Base-by-base conservation (phyloP, 2,888 invertebrate genomes). In the Mimachlamys varia region DNA sequence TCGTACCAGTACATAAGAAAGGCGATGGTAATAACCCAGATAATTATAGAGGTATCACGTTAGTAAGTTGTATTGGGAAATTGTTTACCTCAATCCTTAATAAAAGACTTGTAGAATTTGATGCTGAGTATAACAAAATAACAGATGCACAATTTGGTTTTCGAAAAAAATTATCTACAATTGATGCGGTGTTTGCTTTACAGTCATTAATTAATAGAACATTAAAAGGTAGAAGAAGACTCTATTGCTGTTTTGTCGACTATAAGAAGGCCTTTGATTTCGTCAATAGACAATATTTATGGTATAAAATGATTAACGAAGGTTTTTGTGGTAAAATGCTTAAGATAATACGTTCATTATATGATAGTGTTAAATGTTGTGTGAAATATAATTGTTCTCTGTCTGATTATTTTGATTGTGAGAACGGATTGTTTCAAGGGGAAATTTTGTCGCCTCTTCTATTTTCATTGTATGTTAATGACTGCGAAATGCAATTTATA, bases 121-220 rank as follows among this genome's bases (percentile, higher is more conserved):
- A 62, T 0, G 33, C 44, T 0, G 58, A 88, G 12, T 88, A 91
- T 55, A 88, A 90, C 89, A 90, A 89, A 87, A 58, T 91, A 22
- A 88, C 91, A 4, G 92, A 91, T 38, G 91, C 92, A 4, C 92
- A 93, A 90, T 92, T 92, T 55, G 93, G 91, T 19, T 93, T 91
- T 88, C 89, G 89, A 90, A n/a, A 62, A 50, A 58, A 88, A n/a
- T 76, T 87, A 27, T 89, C 88, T 19, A 92, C 91, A 0, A 88
- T 90, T n/a, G 93, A 92, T 88, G 90, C 89, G 22, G 90, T 93
- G 17, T 91, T 92, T 88, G 50, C 90, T 19, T 50, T 92, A 17
- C 87, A 91, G 22, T 37, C 62, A 33, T 62, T 92, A 7, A 90
- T 92, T 3, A 76, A 92, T 88, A 91, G 53, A 27, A 50, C 89